Evolutionary conservation across 2,113 vertebrate species (phyloP), one percentile per base, ranked within the genome.

Genomic region (Aleadryas rufinucha): DNA sequence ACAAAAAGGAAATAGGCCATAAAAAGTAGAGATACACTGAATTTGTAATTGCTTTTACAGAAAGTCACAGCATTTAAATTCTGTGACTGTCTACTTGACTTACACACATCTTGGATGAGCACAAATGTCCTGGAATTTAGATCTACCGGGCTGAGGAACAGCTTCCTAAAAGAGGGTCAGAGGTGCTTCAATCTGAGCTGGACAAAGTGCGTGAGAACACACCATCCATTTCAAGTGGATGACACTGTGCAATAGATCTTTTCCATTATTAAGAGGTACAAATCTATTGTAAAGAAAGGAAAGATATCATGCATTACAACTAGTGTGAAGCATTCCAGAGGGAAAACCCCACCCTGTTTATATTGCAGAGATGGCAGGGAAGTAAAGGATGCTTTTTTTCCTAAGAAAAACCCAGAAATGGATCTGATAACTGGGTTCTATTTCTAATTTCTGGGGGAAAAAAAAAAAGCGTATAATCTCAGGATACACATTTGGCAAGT

Each of bases 11-110:
- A 93, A 65, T 7, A 65, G 71, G 49, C 41, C 12, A 53, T 26
- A 27, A 27, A 39, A 65, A 92, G 9, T 47, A 84, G 64, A 74
- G 10, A 30, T 26, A 59, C 28, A n/a, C 35, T 63, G 50, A 35
- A 76, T 84, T 87, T 89, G n/a, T 78, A 72, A 65, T n/a, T 75
- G 49, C n/a, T 82, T 86, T 91, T 68, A 64, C n/a, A 60, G 86
- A 90, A 70, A 78, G 69, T 35, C 56, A 64, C 14, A 54, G 30
- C 33, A n/a, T 65, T 71, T 87, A 44, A 78, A 91, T 84, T 35
- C 49, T 84, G 20, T 50, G 53, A 42, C 61, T 50, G 31, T 61
- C 77, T 65, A 23, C 41, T 69, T 87, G 59, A 65, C 81, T 93
- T 85, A 85, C 42, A 54, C 27, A 57, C 28, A 54, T 24, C 37